phyloP scores from a whole-genome alignment of 2,888 invertebrate species.

The Spodoptera exigua region DNA sequence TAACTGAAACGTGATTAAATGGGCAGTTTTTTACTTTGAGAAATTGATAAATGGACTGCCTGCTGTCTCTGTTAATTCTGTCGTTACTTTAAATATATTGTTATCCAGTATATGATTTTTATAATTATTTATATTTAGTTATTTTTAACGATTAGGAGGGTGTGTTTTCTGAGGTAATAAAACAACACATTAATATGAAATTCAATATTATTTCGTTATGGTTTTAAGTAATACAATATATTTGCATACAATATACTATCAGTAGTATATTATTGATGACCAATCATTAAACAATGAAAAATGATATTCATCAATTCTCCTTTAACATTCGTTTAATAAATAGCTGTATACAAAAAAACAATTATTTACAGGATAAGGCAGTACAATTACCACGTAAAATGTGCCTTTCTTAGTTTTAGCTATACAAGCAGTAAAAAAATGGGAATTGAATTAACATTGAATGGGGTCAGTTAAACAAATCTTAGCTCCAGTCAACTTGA shows the following conservation, averaged over 20 bases:
- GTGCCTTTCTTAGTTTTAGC: constrained; percentile 86
- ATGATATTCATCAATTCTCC: constrained; percentile 87
- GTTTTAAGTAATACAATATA: constrained; percentile 89
- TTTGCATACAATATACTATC: constrained; percentile 88
- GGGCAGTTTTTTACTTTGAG: too few species aligned
- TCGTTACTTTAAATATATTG: too few species aligned
- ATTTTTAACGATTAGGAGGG: not conserved
- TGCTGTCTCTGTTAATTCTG: too few species aligned
- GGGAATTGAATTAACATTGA: constrained; percentile 80
- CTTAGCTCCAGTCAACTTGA: constrained; percentile 84
- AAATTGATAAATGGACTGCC: too few species aligned
- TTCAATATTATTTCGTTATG: constrained; percentile 90
- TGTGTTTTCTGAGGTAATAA: constrained; percentile 66
- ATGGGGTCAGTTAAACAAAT: constrained; percentile 80
- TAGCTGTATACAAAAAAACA: constrained; percentile 90
- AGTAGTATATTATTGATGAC: constrained; percentile 88
- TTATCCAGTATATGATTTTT: too few species aligned
- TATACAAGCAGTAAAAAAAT: constrained; percentile 88
- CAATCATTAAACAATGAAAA: constrained; percentile 88
- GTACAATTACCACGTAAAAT: constrained; percentile 87
- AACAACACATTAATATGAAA: constrained; percentile 85
- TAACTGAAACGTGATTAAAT: too few species aligned
- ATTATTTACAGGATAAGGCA: constrained; percentile 90
- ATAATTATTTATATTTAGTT: too few species aligned
- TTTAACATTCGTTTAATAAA: constrained; percentile 89